Conservation (phyloP, 2,113 vertebrate genomes). For the Fregata magnificens region DNA sequence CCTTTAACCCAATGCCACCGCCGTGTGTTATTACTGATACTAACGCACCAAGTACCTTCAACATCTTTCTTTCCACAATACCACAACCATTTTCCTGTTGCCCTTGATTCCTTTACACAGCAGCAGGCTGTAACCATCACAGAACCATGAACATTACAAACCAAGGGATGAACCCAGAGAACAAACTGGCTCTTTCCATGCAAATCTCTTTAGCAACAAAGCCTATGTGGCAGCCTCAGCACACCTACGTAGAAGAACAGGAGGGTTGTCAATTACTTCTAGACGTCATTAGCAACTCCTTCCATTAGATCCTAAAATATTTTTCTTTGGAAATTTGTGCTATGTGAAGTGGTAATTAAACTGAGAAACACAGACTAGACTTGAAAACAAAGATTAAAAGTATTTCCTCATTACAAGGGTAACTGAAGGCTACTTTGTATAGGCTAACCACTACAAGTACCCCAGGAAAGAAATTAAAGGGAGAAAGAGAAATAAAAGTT, state of each 20-base stretch:
- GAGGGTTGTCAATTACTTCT: background rate
- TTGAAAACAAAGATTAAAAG: background rate
- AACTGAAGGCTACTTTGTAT: background rate
- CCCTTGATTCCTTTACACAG: too few relatives aligned
- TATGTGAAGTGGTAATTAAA: background rate
- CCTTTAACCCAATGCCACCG: background rate
- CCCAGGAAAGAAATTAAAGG: too few relatives aligned
- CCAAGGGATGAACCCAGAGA: background rate
- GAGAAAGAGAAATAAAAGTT: background rate
- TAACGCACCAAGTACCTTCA: background rate
- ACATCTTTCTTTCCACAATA: background rate
- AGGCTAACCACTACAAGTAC: background rate
- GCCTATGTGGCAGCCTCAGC: fast-evolving
- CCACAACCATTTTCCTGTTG: too few relatives aligned
- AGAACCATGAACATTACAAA: background rate
- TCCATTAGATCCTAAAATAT: background rate
- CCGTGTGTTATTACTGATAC: fast-evolving
- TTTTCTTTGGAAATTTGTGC: background rate
- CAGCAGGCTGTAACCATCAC: background rate
- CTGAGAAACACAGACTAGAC: background rate
- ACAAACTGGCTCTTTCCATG: background rate
- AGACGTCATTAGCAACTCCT: background rate
- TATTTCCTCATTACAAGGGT: background rate
- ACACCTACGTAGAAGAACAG: background rate
- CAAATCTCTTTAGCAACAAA: background rate